Percentiles rank a stretch among this genome's conserved stretches.
These are phyloP conservation scores for Diadegma fenestrale DNA, from an alignment of 2,888 invertebrate species.

Conservation along the genomic window DNA sequence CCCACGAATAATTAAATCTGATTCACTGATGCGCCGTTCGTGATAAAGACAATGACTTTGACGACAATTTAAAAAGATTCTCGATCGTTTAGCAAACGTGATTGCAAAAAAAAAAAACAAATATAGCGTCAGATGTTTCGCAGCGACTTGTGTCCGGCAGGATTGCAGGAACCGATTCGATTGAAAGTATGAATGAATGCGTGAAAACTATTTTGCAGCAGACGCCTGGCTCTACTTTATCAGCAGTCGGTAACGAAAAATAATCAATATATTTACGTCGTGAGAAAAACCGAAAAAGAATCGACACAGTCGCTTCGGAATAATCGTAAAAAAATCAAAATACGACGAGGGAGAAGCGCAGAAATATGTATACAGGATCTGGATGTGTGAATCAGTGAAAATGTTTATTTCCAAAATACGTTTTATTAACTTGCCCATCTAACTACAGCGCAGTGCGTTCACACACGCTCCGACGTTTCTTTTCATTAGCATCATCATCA, in stretches of 20 bases:
- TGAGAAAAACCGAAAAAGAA: too few relatives aligned
- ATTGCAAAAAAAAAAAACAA: background rate
- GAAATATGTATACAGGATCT: background rate
- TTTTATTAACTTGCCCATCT: constrained; percentile 83
- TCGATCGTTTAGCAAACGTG: background rate
- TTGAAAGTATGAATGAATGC: too few relatives aligned
- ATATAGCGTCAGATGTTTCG: background rate
- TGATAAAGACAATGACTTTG: background rate
- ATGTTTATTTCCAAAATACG: constrained; percentile 83
- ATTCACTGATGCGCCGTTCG: background rate
- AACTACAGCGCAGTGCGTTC: constrained; percentile 80
- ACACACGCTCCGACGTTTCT: constrained; percentile 71
- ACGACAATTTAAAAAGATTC: background rate
- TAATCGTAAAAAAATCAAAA: background rate
- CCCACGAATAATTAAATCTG: background rate
- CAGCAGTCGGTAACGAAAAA: too few relatives aligned
- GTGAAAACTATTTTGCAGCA: too few relatives aligned
- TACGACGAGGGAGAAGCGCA: background rate
- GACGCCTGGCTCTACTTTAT: too few relatives aligned
- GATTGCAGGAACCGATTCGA: too few relatives aligned
- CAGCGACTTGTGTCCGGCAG: background rate
- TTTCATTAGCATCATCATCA: constrained; percentile 47
- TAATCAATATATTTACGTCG: too few relatives aligned
- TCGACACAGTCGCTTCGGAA: background rate
- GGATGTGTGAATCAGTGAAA: constrained; percentile 7